A percentile compares a stretch with the other conserved stretches of the same genome.
phyloP scores from a whole-genome alignment of 1,140 invertebrate genomes.

The Ridgeia piscesae region DNA sequence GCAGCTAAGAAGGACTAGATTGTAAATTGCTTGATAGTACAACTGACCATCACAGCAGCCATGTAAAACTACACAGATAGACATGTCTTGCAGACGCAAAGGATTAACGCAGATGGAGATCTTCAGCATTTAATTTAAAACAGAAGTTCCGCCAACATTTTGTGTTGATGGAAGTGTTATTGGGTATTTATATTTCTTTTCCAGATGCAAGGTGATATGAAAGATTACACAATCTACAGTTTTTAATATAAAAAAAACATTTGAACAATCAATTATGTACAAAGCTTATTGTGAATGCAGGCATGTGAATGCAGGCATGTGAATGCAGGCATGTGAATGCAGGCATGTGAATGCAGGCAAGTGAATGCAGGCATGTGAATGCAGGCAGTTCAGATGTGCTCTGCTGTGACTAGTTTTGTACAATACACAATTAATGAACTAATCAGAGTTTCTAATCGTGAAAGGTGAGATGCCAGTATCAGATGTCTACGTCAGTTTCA shows the following conservation, averaged over 20 bases:
- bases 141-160: too few species aligned
- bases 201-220: too few species aligned
- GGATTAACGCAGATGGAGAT: too few species aligned
- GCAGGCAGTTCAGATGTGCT: too few species aligned
- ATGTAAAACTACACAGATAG: too few species aligned
- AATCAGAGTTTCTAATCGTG: background rate
- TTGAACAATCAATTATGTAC: background rate
- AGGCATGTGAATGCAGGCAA: background rate
- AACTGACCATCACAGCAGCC: background rate
- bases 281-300: background rate
- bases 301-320: background rate
- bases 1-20: background rate
- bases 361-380: background rate
- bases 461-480: background rate
- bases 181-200: too few species aligned
- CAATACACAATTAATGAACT: background rate
- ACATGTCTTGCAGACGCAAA: too few species aligned
- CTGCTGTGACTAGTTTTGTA: background rate
- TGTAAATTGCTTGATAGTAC: background rate
- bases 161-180: too few species aligned
- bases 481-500: too few species aligned
- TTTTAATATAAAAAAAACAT: too few species aligned
- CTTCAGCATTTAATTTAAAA: too few species aligned
- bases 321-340: background rate
- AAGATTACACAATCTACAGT: too few species aligned